Evolutionary conservation across 2,888 invertebrate species (phyloP).

Genomic region (Patella ulyssiponensis): DNA sequence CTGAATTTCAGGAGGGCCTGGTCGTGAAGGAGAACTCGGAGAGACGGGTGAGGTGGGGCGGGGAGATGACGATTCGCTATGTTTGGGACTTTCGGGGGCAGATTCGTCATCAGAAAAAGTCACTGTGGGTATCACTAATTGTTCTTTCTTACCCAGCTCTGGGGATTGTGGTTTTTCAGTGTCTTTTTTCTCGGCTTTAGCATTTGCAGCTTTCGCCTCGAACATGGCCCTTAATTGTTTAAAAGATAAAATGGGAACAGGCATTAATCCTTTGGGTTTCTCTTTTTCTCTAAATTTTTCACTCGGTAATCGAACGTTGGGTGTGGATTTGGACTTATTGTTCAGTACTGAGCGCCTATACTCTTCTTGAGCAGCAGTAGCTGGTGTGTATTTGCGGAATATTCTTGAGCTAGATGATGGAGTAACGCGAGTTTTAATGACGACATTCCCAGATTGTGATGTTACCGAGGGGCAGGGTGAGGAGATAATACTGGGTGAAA

Average conservation of each 20-base stretch:
- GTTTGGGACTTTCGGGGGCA: background rate
- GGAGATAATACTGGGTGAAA: conserved; percentile 54
- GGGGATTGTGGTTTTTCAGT: conserved; percentile 16
- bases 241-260: conserved; percentile 65
- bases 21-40: conserved; percentile 14
- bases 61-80: background rate
- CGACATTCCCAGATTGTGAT: conserved; percentile 55
- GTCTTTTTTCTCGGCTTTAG: conserved; percentile 16
- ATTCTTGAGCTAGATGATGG: conserved; percentile 44
- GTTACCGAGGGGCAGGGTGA: conserved; percentile 59
- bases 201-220: conserved; percentile 43
- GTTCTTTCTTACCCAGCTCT: background rate
- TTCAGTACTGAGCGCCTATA: conserved; percentile 3
- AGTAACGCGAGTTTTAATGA: conserved; percentile 63
- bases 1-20: conserved; percentile 31
- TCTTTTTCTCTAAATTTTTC: conserved; percentile 58
- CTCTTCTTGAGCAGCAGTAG: conserved; percentile 26
- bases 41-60: conserved; percentile 20
- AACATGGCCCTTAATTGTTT: conserved; percentile 63
- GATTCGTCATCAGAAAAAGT: conserved; percentile 24
- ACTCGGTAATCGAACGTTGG: conserved; percentile 57
- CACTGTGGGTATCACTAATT: conserved; percentile 21
- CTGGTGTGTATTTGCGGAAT: conserved; percentile 42
- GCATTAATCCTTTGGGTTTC: conserved; percentile 57
- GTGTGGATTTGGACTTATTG: conserved; percentile 18